Conservation (phyloP, 2,797 vertebrate species). For the Phalanger gymnotis region DNA sequence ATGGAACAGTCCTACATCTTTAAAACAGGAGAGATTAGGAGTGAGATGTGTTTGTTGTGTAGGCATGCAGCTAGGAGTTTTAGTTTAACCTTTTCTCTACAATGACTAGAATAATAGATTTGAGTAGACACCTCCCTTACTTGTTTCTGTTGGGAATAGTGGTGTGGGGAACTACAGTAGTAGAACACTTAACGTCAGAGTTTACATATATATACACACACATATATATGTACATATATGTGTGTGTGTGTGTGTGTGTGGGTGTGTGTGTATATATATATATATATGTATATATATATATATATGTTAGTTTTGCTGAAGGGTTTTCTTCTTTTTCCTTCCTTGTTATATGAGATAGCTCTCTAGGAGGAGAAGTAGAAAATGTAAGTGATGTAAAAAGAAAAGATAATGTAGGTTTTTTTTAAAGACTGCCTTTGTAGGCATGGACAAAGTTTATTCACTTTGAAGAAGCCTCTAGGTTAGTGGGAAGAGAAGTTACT, state of each 20-base stretch:
- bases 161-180: neutral
- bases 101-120: neutral
- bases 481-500: neutral
- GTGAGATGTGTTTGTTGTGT: neutral
- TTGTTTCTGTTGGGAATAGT: neutral
- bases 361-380: neutral
- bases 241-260: too few species aligned
- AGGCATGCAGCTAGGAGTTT: neutral
- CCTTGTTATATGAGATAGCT: neutral
- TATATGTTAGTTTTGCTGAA: neutral
- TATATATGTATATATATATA: too few species aligned
- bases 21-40: neutral
- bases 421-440: neutral
- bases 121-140: neutral
- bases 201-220: too few species aligned
- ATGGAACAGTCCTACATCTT: neutral
- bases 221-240: too few species aligned
- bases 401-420: neutral
- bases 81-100: neutral
- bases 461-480: neutral
- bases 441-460: neutral
- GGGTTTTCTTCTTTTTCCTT: neutral
- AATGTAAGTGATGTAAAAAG: neutral
- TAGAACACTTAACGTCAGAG: neutral
- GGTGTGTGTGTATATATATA: too few species aligned